Evolutionary conservation across 2,888 invertebrate genomes (phyloP).

Genomic region (Idaea aversata): DNA sequence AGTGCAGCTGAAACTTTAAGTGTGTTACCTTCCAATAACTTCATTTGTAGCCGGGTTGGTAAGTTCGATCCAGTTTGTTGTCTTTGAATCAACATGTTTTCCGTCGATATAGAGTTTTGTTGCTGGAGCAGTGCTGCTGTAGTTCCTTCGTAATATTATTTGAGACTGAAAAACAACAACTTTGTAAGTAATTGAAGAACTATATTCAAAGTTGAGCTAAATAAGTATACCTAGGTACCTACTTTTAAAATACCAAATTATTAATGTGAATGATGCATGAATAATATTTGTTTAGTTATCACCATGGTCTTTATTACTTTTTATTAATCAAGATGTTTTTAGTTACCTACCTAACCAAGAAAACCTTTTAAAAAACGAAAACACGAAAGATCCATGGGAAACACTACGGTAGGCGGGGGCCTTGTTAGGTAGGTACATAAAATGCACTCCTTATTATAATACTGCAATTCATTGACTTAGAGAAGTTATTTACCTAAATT

Average conservation of each 20-base stretch:
- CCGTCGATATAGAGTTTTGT: conserved; percentile 98
- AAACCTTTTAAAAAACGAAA: too few species aligned
- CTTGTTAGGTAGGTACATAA: too few species aligned
- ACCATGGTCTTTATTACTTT: too few species aligned
- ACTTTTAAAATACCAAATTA: too few species aligned
- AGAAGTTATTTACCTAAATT: conserved; percentile 4
- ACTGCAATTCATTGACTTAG: conserved; percentile 3
- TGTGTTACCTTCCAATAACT: conserved; percentile 81
- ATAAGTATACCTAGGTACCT: too few species aligned
- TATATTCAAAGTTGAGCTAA: background rate
- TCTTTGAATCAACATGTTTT: conserved; percentile 94
- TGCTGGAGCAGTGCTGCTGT: conserved; percentile 83
- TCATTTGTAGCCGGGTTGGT: conserved; percentile 97
- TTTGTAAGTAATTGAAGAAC: background rate
- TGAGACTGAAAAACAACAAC: conserved; percentile 45
- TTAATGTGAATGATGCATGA: too few species aligned
- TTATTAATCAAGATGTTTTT: too few species aligned
- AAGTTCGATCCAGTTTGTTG: conserved; percentile 96
- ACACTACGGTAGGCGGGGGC: too few species aligned
- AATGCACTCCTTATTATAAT: background rate
- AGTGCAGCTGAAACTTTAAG: background rate
- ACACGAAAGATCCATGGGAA: too few species aligned
- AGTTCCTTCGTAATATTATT: conserved; percentile 61
- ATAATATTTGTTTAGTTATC: too few species aligned
- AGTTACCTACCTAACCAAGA: too few species aligned